Evolutionary conservation across 2,797 vertebrate genomes (phyloP), one percentile per base, ranked within the genome.

Genomic region (Rhynchotus rufescens): DNA sequence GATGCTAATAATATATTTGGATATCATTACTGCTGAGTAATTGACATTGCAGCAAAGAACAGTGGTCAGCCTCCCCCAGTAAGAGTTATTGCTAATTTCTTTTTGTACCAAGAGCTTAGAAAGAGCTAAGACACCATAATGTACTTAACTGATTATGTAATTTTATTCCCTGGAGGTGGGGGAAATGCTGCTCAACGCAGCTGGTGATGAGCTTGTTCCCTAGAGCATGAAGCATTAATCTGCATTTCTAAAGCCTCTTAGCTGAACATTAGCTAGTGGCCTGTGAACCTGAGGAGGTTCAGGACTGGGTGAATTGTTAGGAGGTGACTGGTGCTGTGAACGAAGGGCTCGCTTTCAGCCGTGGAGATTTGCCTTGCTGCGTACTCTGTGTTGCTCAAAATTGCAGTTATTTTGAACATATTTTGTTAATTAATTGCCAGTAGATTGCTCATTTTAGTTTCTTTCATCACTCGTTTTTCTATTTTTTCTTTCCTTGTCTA

Each of bases 201-300:
- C 44, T 92, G 92, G 72, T 93, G 93, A 96, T 95, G 89, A 94
- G 74, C 80, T 94, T 92, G 88, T 90, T 94, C 90, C 94, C 96
- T 88, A 74, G 92, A 96, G 96, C 84, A 72, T 94, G 92, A 93
- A 93, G 89, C 90, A 86, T 94, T 93, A 96, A 96, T 96, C 94
- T 92, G 20, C 71, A 65, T 96, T 96, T 76, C 89, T 84, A 88
- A 96, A 96, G 80, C 94, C 80, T 96, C 93, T 96, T 94, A 93
- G 86, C 77, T 81, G 74, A 81, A 36, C 80, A 80, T 92, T 91
- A 80, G 77, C 91, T 83, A 74, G 71, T 1, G 17, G 61, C 74
- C 80, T 84, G 80, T 76, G 90, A 88, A 80, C 90, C 82, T 28
- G 1, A 26, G 8, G 36, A 77, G 59, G 77, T 94, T 96, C 61